Percentiles rank a stretch among this genome's conserved stretches.
Evolutionary conservation across 2,888 invertebrate genomes (phyloP).

Genomic region (Epsilonema sp.): DNA sequence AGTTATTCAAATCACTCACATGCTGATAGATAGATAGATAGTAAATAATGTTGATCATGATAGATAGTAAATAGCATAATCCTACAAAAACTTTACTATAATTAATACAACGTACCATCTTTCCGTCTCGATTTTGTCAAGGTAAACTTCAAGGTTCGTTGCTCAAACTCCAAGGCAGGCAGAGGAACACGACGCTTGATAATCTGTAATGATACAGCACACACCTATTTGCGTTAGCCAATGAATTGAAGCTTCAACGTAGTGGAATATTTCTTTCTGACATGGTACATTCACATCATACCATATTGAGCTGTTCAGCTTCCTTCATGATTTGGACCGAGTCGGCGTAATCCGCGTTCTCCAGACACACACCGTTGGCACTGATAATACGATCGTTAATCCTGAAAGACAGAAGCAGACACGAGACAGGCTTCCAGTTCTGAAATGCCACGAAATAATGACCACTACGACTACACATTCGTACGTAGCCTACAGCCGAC

Average conservation of each 20-base stretch:
- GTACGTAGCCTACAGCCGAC: too few species aligned
- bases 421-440: conserved; percentile 3
- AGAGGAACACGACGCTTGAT: conserved; percentile 56
- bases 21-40: conserved; percentile 1
- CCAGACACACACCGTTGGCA: conserved; percentile 82
- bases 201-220: too few species aligned
- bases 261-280: not conserved
- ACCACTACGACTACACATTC: not conserved
- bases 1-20: not conserved
- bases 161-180: conserved; percentile 36
- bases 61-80: conserved; percentile 6
- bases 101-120: conserved; percentile 48
- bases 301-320: conserved; percentile 30
- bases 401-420: conserved; percentile 44
- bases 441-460: too few species aligned
- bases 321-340: conserved; percentile 35
- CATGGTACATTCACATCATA: conserved; percentile 7
- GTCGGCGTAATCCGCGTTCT: conserved; percentile 69
- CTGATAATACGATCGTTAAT: conserved; percentile 92
- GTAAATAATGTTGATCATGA: conserved; percentile 2
- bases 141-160: conserved; percentile 53
- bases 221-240: too few species aligned
- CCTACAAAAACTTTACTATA: not conserved
- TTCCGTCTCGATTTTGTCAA: conserved; percentile 80
- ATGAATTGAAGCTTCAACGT: not conserved